Evolutionary conservation across 2,797 vertebrate species (phyloP).

Genomic region (Acrossocheilus fasciatus): DNA sequence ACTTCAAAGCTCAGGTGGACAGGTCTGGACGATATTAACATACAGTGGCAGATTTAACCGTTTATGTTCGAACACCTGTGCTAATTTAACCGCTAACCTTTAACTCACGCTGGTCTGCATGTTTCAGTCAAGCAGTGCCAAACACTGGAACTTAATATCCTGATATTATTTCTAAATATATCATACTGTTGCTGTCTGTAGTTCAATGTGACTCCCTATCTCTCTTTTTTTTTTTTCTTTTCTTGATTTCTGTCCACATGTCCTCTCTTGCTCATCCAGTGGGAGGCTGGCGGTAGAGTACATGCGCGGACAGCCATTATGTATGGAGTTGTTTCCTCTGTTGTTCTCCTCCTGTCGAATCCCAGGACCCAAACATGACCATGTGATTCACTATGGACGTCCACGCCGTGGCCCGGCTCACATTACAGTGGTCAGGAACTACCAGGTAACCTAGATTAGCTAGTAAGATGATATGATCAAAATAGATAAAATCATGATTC

Average conservation of each 20-base stretch:
- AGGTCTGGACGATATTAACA: slow-evolving; percentile 65
- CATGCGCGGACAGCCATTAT: slow-evolving; percentile 79
- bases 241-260: neutral
- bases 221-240: neutral
- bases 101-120: slow-evolving; percentile 19
- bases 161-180: slow-evolving; percentile 30
- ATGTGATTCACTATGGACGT: slow-evolving; percentile 74
- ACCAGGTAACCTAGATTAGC: slow-evolving; percentile 73
- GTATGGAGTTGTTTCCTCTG: slow-evolving; percentile 82
- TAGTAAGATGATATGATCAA: neutral
- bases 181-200: neutral
- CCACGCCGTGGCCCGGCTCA: slow-evolving; percentile 75
- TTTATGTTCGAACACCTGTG: neutral
- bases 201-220: neutral
- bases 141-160: neutral
- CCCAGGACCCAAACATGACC: slow-evolving; percentile 83
- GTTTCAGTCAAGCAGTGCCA: slow-evolving; percentile 24
- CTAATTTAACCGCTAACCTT: slow-evolving; percentile 61
- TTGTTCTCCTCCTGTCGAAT: slow-evolving; percentile 87
- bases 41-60: neutral
- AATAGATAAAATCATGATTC: neutral
- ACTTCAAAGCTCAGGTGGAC: slow-evolving; percentile 84
- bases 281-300: slow-evolving; percentile 74
- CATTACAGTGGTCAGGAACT: slow-evolving; percentile 86
- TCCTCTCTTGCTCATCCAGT: slow-evolving; percentile 59